Base-by-base conservation (phyloP, 1,140 invertebrate species). In the Euwallacea similis region DNA sequence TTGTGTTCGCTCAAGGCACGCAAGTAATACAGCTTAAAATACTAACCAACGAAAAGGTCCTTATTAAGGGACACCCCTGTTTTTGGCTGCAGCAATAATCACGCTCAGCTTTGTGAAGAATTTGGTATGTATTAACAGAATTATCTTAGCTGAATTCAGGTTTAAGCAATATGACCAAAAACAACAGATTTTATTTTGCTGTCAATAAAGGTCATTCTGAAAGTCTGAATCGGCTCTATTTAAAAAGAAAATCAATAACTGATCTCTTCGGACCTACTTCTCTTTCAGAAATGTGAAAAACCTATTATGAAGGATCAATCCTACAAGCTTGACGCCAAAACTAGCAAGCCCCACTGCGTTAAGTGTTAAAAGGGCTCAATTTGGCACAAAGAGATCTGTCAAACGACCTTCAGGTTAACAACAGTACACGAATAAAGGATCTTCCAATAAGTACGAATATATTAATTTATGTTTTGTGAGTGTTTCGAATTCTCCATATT, bases 261-360 rank as follows among this genome's bases (percentile, higher is more conserved):
- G 13, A 50, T 50, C 9, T 50, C 6, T 1, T 6, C 6, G 21
- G 21, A 33, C 21, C 1, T 33, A 33, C 21, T 4, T 61, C 9
- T 62, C 13, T 85, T 84, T 6, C 81, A 88, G 86, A 87, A 87
- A 84, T 89, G 88, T 80, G 80, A 81, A 59, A 84, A 85, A 70
- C 85, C 87, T 44, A 87, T 89, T 33, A 86, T 85, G 76, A 72
- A 75, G 65, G 85, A 87, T 66, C 82, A 85, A 21, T 85, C 86
- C 11, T 89, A 88, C 78, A 84, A 85, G 61, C 85, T 88, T 21
- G 81, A 86, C 80, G 84, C 86, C 73, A 68, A 68, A 58, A 72
- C 71, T 64, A 86, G 85, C 77, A 83, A 85, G 77, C 87, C 87
- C 0, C 75, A 88, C 58, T 89, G 88, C 81, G 78, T 79, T 15